These are phyloP conservation scores for Brachionus plicatilis DNA, from an alignment of 1,140 invertebrate genomes.

Conservation along the genomic window DNA sequence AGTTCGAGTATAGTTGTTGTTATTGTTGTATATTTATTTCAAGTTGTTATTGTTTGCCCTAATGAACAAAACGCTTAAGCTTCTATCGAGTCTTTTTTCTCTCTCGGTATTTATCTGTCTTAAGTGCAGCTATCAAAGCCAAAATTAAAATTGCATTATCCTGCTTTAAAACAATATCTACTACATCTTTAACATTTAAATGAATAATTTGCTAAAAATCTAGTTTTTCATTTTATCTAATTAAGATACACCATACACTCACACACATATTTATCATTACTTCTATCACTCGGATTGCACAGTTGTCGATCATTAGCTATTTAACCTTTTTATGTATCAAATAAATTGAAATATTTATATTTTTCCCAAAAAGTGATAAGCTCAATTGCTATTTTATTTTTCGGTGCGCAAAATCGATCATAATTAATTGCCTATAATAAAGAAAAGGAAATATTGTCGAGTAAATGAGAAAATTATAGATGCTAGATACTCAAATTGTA, in stretches of 20 bases:
- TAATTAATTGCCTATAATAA: background rate
- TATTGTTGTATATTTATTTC: background rate
- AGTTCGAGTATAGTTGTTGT: slow-evolving; percentile 9
- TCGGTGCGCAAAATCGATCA: background rate
- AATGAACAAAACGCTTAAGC: slow-evolving; percentile 7
- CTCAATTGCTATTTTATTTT: background rate
- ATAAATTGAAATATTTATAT: background rate
- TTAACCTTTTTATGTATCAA: background rate
- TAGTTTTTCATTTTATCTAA: background rate
- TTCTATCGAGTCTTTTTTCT: background rate
- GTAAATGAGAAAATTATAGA: background rate
- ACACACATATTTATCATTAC: too few species aligned
- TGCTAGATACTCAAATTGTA: background rate
- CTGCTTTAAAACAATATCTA: background rate
- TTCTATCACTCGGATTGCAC: background rate
- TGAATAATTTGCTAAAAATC: background rate
- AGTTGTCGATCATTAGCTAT: background rate
- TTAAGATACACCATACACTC: background rate
- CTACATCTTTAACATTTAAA: background rate
- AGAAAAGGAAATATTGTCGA: background rate
- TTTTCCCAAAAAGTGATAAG: background rate
- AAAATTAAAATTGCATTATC: slow-evolving; percentile 15
- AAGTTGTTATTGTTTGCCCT: slow-evolving; percentile 15
- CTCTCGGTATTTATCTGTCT: background rate
- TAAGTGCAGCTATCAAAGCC: background rate